A percentile compares a stretch with the other conserved stretches of the same genome.
Evolutionary conservation across 2,888 invertebrate species (phyloP).

Genomic region (Brachyptera putata): DNA sequence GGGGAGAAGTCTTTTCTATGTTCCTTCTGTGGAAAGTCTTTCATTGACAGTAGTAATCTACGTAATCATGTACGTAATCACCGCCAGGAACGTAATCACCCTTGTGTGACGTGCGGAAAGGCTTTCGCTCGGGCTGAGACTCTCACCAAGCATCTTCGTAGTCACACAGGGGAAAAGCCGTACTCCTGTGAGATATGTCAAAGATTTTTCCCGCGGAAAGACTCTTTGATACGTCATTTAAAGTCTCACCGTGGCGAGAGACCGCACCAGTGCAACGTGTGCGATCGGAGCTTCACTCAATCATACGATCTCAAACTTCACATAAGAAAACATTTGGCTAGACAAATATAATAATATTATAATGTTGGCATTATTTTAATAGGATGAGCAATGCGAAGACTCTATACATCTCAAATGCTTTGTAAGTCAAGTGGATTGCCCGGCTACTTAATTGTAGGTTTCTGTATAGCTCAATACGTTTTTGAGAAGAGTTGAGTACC

Average conservation of each 20-base stretch:
- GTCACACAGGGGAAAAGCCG: slow-evolving; percentile 13
- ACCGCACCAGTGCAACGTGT: slow-evolving; percentile 14
- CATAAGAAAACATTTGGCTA: slow-evolving; percentile 1
- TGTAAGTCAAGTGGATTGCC: too few relatives aligned
- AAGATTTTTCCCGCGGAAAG: slow-evolving; percentile 12
- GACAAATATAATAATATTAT: slow-evolving; percentile 1
- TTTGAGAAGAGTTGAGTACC: too few relatives aligned
- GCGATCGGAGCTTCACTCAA: slow-evolving; percentile 10
- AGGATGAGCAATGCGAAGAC: too few relatives aligned
- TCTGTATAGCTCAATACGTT: too few relatives aligned
- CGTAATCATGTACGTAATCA: slow-evolving; percentile 11
- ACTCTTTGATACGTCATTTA: slow-evolving; percentile 14
- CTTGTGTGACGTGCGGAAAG: slow-evolving; percentile 15
- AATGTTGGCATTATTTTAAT: too few relatives aligned
- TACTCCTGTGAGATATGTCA: slow-evolving; percentile 5
- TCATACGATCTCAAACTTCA: slow-evolving; percentile 17
- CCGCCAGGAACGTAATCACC: slow-evolving; percentile 12
- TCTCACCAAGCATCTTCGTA: slow-evolving; percentile 9
- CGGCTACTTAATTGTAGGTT: too few relatives aligned
- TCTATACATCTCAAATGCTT: too few relatives aligned
- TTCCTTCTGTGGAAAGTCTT: slow-evolving; percentile 10
- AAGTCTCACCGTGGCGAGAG: slow-evolving; percentile 10
- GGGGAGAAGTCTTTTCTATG: slow-evolving; percentile 11
- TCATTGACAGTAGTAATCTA: slow-evolving; percentile 17
- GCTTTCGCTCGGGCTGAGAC: slow-evolving; percentile 15